Percentiles rank a stretch among this genome's conserved stretches.
Conservation (phyloP, 2,888 invertebrate genomes). For the Tortricodes alternella region DNA sequence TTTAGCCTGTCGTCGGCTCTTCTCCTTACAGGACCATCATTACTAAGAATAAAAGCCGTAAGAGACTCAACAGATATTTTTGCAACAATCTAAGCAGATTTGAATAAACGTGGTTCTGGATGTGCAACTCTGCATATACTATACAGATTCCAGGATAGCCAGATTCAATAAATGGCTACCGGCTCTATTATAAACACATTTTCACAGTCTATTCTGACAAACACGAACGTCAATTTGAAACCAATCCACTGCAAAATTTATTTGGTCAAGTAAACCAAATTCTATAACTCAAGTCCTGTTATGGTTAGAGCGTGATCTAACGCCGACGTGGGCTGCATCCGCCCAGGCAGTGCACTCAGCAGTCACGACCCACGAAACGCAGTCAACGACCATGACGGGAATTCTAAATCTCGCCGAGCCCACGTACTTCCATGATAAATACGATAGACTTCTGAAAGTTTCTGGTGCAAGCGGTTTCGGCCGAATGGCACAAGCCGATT, state of each 20-base stretch:
- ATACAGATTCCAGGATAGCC: no score
- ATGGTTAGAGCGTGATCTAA: conserved; percentile 18
- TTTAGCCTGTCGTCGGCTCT: no score
- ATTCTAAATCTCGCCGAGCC: conserved; percentile 8
- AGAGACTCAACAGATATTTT: no score
- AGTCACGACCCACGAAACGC: conserved; percentile 28
- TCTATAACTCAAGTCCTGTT: conserved; percentile 2
- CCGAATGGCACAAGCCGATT: neutral
- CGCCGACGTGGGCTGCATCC: conserved; percentile 29
- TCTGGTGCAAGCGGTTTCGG: neutral
- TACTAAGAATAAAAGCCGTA: no score
- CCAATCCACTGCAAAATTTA: neutral
- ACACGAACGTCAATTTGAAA: no score
- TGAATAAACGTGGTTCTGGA: no score
- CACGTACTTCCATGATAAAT: conserved; percentile 26
- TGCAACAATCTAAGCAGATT: no score
- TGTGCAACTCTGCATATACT: no score
- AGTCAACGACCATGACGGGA: conserved; percentile 26
- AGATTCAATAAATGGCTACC: no score
- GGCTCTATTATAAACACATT: no score
- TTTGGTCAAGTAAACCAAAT: neutral
- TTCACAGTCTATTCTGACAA: no score
- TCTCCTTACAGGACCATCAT: no score
- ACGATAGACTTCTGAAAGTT: conserved; percentile 4
- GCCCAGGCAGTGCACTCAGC: conserved; percentile 23